Evolutionary conservation across 1,140 invertebrate species (phyloP).

Genomic region (Drosophila ambigua): DNA sequence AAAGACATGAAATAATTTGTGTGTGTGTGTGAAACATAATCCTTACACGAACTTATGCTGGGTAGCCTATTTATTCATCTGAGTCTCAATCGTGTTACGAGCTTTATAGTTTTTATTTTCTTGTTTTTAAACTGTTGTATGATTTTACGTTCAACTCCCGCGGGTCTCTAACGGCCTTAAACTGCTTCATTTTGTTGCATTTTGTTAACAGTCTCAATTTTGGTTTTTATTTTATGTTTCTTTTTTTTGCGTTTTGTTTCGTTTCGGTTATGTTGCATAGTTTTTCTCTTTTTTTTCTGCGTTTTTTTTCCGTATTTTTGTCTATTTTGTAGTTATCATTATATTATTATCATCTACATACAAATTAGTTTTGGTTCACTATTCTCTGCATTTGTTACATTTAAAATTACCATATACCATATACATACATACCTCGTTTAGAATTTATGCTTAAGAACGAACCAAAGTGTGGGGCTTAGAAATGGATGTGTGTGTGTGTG

Average conservation of each 20-base stretch:
- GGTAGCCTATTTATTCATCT: constrained; percentile 71
- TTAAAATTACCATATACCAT: constrained; percentile 76
- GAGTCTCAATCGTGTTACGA: constrained; percentile 62
- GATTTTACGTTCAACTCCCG: constrained; percentile 31
- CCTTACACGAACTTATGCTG: constrained; percentile 77
- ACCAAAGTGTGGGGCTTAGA: constrained; percentile 49
- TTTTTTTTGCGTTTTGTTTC: constrained; percentile 43
- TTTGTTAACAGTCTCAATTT: constrained; percentile 78
- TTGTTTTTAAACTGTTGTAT: constrained; percentile 18
- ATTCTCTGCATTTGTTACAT: constrained; percentile 58
- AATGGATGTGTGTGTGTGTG: constrained; percentile 27
- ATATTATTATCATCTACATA: constrained; percentile 72
- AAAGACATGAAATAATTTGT: constrained; percentile 29
- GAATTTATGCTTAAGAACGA: constrained; percentile 67
- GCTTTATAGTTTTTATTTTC: constrained; percentile 53
- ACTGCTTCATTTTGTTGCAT: constrained; percentile 70
- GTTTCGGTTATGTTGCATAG: constrained; percentile 77
- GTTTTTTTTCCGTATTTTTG: constrained; percentile 69
- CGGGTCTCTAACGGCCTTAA: constrained; percentile 7
- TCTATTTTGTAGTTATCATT: constrained; percentile 55
- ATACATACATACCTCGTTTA: constrained; percentile 73
- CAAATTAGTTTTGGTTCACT: constrained; percentile 72
- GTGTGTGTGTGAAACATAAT: constrained; percentile 43
- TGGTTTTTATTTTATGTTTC: constrained; percentile 26
- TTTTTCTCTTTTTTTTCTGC: constrained; percentile 74